A percentile compares a stretch with the other conserved stretches of the same genome.
Conservation (phyloP, 2,888 invertebrate genomes). For the Galerucella calmariensis region DNA sequence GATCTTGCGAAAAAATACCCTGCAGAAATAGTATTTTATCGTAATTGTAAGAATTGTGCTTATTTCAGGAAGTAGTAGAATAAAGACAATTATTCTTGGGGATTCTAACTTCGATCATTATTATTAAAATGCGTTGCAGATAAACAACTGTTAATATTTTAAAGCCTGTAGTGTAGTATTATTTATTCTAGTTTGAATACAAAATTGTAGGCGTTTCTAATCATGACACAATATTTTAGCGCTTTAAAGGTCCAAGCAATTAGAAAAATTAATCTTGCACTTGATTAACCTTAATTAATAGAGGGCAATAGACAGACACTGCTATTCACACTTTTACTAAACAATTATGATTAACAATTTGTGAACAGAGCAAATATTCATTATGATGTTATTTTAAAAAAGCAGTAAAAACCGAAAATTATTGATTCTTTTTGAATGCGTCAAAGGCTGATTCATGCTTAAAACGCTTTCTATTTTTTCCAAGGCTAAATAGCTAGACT, state of each 20-base stretch:
- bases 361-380: not conserved
- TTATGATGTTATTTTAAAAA: too few relatives aligned
- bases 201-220: constrained; percentile 18
- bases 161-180: not conserved
- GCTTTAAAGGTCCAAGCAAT: constrained; percentile 24
- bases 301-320: constrained; percentile 25
- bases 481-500: too few relatives aligned
- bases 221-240: constrained; percentile 26
- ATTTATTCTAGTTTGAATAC: not conserved
- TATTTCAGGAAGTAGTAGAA: too few relatives aligned
- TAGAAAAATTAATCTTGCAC: constrained; percentile 31
- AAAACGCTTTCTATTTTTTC: too few relatives aligned
- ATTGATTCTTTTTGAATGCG: too few relatives aligned
- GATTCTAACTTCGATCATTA: too few relatives aligned
- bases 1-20: too few relatives aligned
- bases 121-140: not conserved
- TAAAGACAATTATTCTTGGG: too few relatives aligned
- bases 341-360: not conserved
- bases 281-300: constrained; percentile 43
- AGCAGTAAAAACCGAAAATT: too few relatives aligned
- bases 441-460: too few relatives aligned
- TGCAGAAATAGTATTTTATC: too few relatives aligned
- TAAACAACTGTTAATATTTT: not conserved
- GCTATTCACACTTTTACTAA: not conserved
- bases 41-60: too few relatives aligned